Evolutionary conservation across 2,113 vertebrate species (phyloP), one percentile per base, ranked within the genome.

Genomic region (Gadus macrocephalus): DNA sequence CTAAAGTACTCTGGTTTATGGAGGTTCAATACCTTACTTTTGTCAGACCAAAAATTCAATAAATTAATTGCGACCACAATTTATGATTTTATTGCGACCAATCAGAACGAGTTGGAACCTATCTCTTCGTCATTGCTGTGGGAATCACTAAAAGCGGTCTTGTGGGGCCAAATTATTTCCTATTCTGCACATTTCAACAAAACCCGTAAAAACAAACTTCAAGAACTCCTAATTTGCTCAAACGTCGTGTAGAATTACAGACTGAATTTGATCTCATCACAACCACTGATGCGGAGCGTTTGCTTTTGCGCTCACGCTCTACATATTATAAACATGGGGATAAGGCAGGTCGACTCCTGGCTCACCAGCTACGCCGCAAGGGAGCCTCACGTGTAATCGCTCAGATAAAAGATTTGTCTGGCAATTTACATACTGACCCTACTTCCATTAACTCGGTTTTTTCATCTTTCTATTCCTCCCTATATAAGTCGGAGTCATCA

Each of bases 201-300:
- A 56, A 55, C 9, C 14, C 53, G 49, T 22, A 49, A n/a, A 53
- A 6, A 17, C 1, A 55, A 53, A 67, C 49, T 56, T 15, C 66
- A 56, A 22, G 49, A 53, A 2, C 49, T 25, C 19, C 49, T 31
- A 19, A 3, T 15, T 53, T 55, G 16, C 20, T 53, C 19, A 67
- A 66, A 42, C 2, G 16, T 3, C 3, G 64, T 49, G 35, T 66
- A 11, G 64, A n/a, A 3, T 66, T 66, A 53, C 64, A 66, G 31
- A 42, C 64, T 66, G 64, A 66, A 66, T 66, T 66, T 49, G 64
- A 49, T n/a, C 64, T 66, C 12, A 66, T 66, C 17, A 66, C 64
- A 49, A 66, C 64, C n/a, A 19, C 6, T 49, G 64, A 53, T 4
- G 64, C 64, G 4, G 64, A 66, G 64, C 27, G 63, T n/a, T n/a